A percentile compares a stretch with the other conserved stretches of the same genome.
These are phyloP conservation scores for Parthenolecanium corni DNA, from an alignment of 2,888 invertebrate genomes.

Conservation along the genomic window DNA sequence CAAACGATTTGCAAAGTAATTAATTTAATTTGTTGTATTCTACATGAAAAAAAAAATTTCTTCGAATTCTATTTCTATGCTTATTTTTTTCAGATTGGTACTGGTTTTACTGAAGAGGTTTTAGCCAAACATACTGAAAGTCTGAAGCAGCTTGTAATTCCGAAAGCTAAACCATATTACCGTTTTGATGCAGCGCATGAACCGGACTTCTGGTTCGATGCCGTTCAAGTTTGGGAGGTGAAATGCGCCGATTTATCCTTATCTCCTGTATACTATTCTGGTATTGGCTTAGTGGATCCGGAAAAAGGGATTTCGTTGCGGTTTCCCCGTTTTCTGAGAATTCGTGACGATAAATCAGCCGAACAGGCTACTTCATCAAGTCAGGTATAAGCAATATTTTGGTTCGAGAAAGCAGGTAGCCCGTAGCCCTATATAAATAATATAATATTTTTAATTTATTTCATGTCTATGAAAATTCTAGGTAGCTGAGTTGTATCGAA, in stretches of 20 bases:
- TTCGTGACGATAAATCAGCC: slow-evolving; percentile 80
- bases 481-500: slow-evolving; percentile 78
- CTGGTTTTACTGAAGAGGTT: slow-evolving; percentile 88
- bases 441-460: neutral
- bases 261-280: slow-evolving; percentile 88
- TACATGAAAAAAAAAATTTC: too few species aligned
- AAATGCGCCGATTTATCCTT: slow-evolving; percentile 95
- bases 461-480: slow-evolving; percentile 34
- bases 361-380: slow-evolving; percentile 85
- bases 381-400: slow-evolving; percentile 46
- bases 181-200: slow-evolving; percentile 58
- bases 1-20: slow-evolving; percentile 80
- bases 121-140: slow-evolving; percentile 62
- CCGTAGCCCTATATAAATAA: neutral
- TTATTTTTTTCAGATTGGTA: slow-evolving; percentile 54
- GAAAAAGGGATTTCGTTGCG: slow-evolving; percentile 88
- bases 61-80: too few species aligned
- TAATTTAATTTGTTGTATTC: neutral
- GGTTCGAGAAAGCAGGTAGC: neutral
- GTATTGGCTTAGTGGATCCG: slow-evolving; percentile 70
- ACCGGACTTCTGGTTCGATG: slow-evolving; percentile 83
- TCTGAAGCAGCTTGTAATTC: slow-evolving; percentile 63
- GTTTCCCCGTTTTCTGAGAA: slow-evolving; percentile 84
- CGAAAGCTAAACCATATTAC: slow-evolving; percentile 66
- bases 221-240: slow-evolving; percentile 86